Evolutionary conservation across 92 coral and sea anemone genomes (phyloP), one percentile per base, ranked within the genome.

Genomic region (Muricea muricata): DNA sequence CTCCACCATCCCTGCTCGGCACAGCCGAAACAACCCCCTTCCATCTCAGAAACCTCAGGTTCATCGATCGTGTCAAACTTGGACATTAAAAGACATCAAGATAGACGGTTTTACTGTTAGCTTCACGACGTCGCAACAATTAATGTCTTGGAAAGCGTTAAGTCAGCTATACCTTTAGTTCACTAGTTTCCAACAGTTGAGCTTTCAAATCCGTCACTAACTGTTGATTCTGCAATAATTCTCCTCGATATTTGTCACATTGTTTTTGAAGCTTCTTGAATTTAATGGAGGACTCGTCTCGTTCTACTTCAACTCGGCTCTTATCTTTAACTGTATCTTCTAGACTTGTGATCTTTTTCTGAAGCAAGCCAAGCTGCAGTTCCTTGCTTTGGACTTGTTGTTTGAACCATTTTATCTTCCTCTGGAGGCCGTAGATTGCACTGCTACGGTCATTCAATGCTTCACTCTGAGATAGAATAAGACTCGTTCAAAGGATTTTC

Each of bases 361-460:
- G 92, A 50, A 96, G 90, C 10, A 96, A 50, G 0, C 99, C 99
- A 31, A 92, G 91, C 37, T 94, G 97, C 6, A 96, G 78, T 17
- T 96, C 99, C 84, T 96, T 96, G 78, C 99, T 96, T 87, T 96
- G 98, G 1, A 92, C 84, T 70, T 96, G 99, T 80, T 96, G 99
- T 78, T 96, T 96, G 15, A 95, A 92, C 99, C 99, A 96, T 57
- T 96, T 96, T 45, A 96, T 84, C 42, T 94, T 89, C 60, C 99
- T 89, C 57, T 96, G 99, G 2, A 96, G 94, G 78, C 89, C 93
- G 78, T 93, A 96, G 78, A 96, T 96, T 1, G 99, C 88, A 3
- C 97, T 96, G 79, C 90, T 96, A 34, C 99, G 93, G 70, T 96
- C 99, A 48, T 96, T 97, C 20, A 96, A 63, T 6, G 99, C 99